Conservation (phyloP, 2,113 vertebrate genomes). For the Cisticola juncidis region DNA sequence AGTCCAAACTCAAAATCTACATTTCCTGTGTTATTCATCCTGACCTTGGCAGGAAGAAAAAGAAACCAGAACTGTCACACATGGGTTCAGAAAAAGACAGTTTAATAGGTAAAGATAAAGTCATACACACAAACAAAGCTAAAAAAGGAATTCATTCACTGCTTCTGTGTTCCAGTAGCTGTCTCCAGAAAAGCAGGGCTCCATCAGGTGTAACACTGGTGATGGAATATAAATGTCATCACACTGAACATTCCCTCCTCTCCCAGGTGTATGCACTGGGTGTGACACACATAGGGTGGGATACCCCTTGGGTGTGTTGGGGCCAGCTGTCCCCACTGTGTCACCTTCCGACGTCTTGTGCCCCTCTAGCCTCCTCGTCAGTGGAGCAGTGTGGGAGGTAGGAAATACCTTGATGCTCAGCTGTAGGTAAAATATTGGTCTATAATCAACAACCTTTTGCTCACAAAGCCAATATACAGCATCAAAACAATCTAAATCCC, state of each 20-base stretch:
- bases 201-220: accelerated
- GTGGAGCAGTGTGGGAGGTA: accelerated
- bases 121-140: neutral
- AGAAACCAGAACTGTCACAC: too few species aligned
- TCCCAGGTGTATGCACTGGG: neutral
- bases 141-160: neutral
- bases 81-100: neutral
- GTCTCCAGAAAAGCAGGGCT: neutral
- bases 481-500: neutral
- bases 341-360: neutral
- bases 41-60: too few species aligned
- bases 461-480: neutral
- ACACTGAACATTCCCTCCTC: accelerated
- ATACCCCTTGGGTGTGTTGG: neutral
- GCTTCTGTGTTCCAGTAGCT: neutral
- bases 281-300: too few species aligned
- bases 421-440: neutral
- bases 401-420: neutral
- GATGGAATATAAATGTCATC: neutral
- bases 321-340: neutral
- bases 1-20: too few species aligned
- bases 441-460: accelerated
- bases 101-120: neutral
- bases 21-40: too few species aligned
- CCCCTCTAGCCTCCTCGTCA: neutral